Evolutionary conservation across 1,140 invertebrate genomes (phyloP), one percentile per base, ranked within the genome.

Genomic region (Caenorhabditis latens): DNA sequence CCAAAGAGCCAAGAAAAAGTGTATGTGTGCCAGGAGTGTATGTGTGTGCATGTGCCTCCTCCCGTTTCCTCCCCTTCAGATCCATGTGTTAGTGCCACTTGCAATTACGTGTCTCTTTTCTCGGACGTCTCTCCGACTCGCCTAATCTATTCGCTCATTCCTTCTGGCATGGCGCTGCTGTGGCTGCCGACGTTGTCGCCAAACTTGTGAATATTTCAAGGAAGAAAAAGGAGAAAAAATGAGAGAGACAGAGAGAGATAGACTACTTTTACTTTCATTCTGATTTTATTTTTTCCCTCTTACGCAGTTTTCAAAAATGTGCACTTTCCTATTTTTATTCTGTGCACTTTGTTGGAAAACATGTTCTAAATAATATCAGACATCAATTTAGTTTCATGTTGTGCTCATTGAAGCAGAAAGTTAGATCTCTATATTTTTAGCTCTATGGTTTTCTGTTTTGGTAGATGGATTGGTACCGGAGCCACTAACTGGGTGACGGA

Each of bases 131-230:
- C 19, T 71, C 8, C 14, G 43, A n/a, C 67, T 11, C 67, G 5
- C 67, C n/a, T 11, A 46, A n/a, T 46, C 46, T 46, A 14, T 19
- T 32, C 42, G 7, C 19, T 79, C 42, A 21, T 79, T 79, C n/a
- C 71, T 79, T 53, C 46, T 50, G 71, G 40, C 43, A 24, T 19
- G 16, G 6, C 13, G 9, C 63, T 65, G 63, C 63, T 40, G 21
- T 19, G 14, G 42, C 43, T 71, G 65, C 42, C 43, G 55, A 19
- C 55, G 55, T 58, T 58, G 65, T 71, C 65, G 65, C 71, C 71
- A 79, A 79, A 79, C 71, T 79, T 79, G 71, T 79, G 71, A 79
- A 79, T 79, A 79, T 79, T 79, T 79, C 71, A 79, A 79, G 71
- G 46, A 48, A 50, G 46, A 79, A 46, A 19, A 19, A 79, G 46